Conservation (phyloP, 23 tunicate genomes). For the Oikopleura albicans region DNA sequence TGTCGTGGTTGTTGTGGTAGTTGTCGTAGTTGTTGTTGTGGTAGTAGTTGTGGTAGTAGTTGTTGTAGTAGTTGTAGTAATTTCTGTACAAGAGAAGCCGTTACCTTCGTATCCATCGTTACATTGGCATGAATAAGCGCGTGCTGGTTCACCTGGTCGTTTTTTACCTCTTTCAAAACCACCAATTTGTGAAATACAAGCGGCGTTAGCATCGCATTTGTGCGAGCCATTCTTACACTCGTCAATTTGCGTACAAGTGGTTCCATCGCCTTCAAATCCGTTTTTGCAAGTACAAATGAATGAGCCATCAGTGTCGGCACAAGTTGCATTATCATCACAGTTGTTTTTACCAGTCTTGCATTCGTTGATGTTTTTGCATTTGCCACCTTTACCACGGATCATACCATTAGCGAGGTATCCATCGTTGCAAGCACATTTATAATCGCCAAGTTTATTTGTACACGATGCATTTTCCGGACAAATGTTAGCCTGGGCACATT, state of each 20-base stretch:
- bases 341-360: not conserved
- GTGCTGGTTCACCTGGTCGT: not conserved
- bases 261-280: conserved; percentile 1
- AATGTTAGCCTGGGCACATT: not conserved
- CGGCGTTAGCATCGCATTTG: conserved; percentile 5
- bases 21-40: conserved; percentile 4
- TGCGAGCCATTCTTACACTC: not conserved
- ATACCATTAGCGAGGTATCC: not conserved
- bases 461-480: not conserved
- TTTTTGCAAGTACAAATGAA: not conserved
- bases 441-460: no score
- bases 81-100: not conserved
- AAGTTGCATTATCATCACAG: not conserved
- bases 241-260: not conserved
- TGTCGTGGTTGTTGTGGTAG: conserved; percentile 11
- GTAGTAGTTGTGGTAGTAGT: conserved; percentile 8
- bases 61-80: conserved; percentile 13
- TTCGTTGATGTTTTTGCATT: not conserved
- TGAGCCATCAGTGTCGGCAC: not conserved
- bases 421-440: not conserved
- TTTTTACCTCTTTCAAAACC: not conserved
- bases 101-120: not conserved
- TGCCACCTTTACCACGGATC: no score
- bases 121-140: not conserved
- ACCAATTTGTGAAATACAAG: not conserved